Base-by-base conservation (phyloP, 2,888 invertebrate species). In the Synanthedon formicaeformis region DNA sequence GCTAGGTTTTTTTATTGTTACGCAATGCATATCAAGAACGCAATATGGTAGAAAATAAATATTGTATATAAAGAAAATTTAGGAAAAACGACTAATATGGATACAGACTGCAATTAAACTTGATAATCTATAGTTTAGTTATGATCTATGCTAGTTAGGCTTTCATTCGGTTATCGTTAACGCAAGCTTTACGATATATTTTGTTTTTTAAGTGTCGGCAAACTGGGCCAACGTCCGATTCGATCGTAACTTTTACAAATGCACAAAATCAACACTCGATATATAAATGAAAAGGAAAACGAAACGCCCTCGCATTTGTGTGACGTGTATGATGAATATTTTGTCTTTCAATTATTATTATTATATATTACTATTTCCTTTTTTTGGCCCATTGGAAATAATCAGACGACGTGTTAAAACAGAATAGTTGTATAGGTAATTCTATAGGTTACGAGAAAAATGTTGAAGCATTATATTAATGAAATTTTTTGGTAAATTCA, bases 21-120 rank as follows among this genome's bases (percentile, higher is more conserved):
- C 87, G 87, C 87, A 78, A 87, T 86, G 87, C 87, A 86, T 87
- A 87, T 87, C 87, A 85, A 80, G 83, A 78, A 87, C 87, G 87
- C 87, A 87, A 87, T 87, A 87, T 86, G 87, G 80, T 87, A 87
- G 87, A 75, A 81, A 86, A 86, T 87, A 86, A 86, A 87, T 86
- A 84, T 81, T 87, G 86, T 87, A 87, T 72, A 86, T 87, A 86
- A 73, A 34, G 34, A 34, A 34, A 78, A 70, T 63, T 77, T 83
- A 82, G 81, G 77, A 72, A 76, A 23, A 77, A 75, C 70, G 78
- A 82, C 75, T 80, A 78, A 78, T 49, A 49, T 75, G 74, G 73
- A 80, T 80, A 82, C 85, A 80, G 86, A 86, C 86, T 84, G 86
- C 79, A 72, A 79, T 69, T 73, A 77, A 79, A 81, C 84, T 81